Percentiles rank a stretch among this genome's conserved stretches.
Evolutionary conservation across 2,797 vertebrate species (phyloP).

Genomic region (Cuniculus paca): DNA sequence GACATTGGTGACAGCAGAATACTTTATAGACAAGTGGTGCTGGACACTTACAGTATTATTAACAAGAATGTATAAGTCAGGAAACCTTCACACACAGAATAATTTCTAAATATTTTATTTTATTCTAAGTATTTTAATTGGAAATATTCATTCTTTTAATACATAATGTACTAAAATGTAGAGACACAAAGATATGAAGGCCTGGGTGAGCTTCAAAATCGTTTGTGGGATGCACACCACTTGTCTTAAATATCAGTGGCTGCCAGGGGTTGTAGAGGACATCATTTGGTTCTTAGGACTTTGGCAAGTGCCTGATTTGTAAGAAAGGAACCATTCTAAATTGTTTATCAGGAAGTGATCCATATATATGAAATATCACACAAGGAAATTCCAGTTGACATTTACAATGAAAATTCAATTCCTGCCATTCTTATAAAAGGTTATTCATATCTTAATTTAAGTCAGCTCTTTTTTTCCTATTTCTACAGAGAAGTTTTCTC

Average conservation of each 20-base stretch:
- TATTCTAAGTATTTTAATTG: background rate
- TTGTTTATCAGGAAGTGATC: background rate
- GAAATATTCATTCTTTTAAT: background rate
- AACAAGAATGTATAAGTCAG: background rate
- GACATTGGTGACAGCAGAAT: background rate
- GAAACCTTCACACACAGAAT: background rate
- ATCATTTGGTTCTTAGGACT: background rate
- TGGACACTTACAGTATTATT: background rate
- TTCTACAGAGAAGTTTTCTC: background rate
- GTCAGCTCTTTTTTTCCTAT: background rate
- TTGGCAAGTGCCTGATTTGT: background rate
- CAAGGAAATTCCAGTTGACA: background rate
- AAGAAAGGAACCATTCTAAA: background rate
- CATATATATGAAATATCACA: background rate
- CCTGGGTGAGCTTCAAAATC: background rate
- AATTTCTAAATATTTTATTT: constrained; percentile 1
- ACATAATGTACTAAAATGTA: background rate
- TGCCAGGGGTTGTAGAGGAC: background rate
- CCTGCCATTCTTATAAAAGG: background rate
- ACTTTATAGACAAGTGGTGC: background rate
- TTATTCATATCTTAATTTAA: background rate
- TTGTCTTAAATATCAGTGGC: background rate
- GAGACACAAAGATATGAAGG: background rate
- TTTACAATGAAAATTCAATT: background rate
- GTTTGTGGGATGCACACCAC: background rate